These are phyloP conservation scores for Coregonus sp. DNA, from an alignment of 2,797 vertebrate species.

Conservation along the genomic window DNA sequence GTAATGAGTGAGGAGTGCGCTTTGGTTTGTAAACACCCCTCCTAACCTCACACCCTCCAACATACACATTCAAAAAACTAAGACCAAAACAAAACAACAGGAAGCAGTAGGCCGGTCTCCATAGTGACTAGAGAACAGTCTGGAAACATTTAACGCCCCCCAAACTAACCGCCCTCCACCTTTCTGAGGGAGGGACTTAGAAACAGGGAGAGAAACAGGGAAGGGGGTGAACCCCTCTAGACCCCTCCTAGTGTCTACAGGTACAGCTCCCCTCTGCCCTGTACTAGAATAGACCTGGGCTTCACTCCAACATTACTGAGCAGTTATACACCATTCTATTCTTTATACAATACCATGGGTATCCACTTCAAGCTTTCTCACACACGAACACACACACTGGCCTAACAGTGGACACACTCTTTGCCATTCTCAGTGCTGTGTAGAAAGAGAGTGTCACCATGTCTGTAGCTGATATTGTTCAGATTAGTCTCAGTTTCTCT, in stretches of 20 bases:
- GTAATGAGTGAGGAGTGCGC: not conserved
- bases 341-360: slow-evolving; percentile 44
- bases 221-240: not conserved
- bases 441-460: slow-evolving; percentile 32
- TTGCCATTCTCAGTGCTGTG: slow-evolving; percentile 19
- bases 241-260: not conserved
- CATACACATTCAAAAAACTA: slow-evolving; percentile 20
- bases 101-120: not conserved
- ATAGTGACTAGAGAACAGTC: slow-evolving; percentile 21
- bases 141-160: slow-evolving; percentile 29
- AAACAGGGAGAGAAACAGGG: not conserved
- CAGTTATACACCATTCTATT: slow-evolving; percentile 66
- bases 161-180: slow-evolving; percentile 33
- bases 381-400: too few relatives aligned
- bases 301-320: slow-evolving; percentile 15
- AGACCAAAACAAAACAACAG: too few relatives aligned
- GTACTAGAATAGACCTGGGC: slow-evolving; percentile 42
- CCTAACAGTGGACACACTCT: not conserved
- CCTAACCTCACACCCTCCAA: not conserved
- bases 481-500: slow-evolving; percentile 9
- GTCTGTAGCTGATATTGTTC: slow-evolving; percentile 36
- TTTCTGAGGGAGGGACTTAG: not conserved
- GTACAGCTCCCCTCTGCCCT: slow-evolving; percentile 34
- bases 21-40: not conserved
- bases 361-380: not conserved